phyloP scores from a whole-genome alignment of 2,797 vertebrate species.

The Enteromius paludinosus region DNA sequence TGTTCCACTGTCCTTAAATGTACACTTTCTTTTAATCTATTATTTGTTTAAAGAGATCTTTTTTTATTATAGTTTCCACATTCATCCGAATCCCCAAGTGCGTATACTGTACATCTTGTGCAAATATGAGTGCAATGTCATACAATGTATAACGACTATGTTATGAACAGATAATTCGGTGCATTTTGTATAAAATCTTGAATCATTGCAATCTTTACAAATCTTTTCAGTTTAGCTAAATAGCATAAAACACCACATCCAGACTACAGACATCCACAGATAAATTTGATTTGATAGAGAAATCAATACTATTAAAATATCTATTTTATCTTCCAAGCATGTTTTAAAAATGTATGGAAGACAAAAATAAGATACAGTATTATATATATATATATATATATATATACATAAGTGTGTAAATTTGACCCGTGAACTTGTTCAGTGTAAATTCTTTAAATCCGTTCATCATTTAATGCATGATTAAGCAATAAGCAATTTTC shows the following conservation, averaged over 20 bases:
- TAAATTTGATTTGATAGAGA: not conserved
- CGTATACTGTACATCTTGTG: not conserved
- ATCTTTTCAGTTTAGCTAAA: not conserved
- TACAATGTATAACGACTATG: not conserved
- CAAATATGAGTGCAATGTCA: not conserved
- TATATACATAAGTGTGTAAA: not conserved
- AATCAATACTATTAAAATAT: not conserved
- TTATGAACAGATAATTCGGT: not conserved
- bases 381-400: too few species aligned
- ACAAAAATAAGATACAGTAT: not conserved
- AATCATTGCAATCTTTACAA: not conserved
- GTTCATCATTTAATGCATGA: not conserved
- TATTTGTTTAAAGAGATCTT: not conserved
- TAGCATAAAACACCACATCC: not conserved
- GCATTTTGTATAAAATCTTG: not conserved
- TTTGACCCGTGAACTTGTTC: not conserved
- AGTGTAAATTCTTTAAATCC: not conserved
- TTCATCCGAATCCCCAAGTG: not conserved
- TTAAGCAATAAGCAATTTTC: not conserved
- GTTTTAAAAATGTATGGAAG: not conserved
- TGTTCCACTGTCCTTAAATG: not conserved
- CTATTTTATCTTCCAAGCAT: not conserved
- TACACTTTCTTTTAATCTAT: not conserved
- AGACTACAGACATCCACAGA: not conserved
- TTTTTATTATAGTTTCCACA: not conserved